These are phyloP conservation scores for Labeo catla DNA, from an alignment of 2,113 vertebrate genomes.

Conservation along the genomic window DNA sequence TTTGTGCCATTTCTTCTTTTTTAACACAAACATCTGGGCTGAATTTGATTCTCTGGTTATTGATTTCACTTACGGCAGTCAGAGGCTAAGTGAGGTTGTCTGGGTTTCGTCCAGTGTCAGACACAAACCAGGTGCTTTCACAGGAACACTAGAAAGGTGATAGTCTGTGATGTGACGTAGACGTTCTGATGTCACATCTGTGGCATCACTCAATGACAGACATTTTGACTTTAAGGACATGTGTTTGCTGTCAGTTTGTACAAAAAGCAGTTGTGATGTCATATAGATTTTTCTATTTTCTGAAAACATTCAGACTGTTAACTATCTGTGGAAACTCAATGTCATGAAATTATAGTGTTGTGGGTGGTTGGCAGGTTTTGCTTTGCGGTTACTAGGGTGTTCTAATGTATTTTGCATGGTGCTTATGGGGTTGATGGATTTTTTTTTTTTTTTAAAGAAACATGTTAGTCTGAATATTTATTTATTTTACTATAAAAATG, in stretches of 20 bases:
- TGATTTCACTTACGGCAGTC: constrained; percentile 59
- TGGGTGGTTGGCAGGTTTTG: neutral
- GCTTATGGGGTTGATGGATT: neutral
- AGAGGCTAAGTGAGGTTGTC: constrained; percentile 51
- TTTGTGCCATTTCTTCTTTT: neutral
- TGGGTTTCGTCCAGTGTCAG: constrained; percentile 54
- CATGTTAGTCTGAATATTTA: neutral
- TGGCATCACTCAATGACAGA: constrained; percentile 30
- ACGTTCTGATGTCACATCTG: constrained; percentile 44
- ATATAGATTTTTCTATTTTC: neutral
- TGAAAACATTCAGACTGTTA: neutral
- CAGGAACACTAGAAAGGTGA: constrained; percentile 43
- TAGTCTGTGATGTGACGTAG: constrained; percentile 31
- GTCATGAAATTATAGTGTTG: neutral
- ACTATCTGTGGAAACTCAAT: neutral
- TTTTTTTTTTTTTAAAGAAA: neutral
- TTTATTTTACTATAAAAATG: neutral
- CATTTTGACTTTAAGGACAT: neutral
- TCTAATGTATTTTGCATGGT: neutral
- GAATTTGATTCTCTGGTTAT: constrained; percentile 56
- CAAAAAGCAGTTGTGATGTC: neutral
- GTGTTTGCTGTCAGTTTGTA: constrained; percentile 4
- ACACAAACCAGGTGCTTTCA: constrained; percentile 58
- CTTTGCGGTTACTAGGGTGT: neutral
- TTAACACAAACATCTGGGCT: constrained; percentile 55